phyloP scores from a whole-genome alignment of 2,113 vertebrate species.

The Pterophyllum scalare region DNA sequence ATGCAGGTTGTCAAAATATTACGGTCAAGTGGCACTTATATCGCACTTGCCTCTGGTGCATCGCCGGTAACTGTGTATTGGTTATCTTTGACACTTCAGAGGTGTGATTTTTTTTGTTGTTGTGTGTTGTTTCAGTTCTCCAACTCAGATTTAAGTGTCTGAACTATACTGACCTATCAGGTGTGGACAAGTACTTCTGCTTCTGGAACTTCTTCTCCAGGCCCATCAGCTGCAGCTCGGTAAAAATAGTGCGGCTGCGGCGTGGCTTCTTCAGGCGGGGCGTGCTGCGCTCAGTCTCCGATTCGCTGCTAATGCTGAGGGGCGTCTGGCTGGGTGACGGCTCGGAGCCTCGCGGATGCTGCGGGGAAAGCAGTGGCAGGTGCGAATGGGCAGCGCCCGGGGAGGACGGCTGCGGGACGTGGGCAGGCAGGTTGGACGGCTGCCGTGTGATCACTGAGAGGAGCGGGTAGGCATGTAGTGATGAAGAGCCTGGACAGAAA shows the following conservation, averaged over 20 bases:
- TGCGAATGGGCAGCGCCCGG: constrained; percentile 73
- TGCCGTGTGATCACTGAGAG: constrained; percentile 93
- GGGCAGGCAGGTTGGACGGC: constrained; percentile 82
- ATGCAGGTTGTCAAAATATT: constrained; percentile 55
- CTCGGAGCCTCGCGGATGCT: constrained; percentile 67
- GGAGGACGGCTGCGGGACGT: constrained; percentile 78
- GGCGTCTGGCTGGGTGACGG: constrained; percentile 79
- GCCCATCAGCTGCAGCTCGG: constrained; percentile 97
- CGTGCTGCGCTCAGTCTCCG: constrained; percentile 86
- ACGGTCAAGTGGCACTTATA: constrained; percentile 35
- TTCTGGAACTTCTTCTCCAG: constrained; percentile 99
- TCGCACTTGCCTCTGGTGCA: constrained; percentile 10
- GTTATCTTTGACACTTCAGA: neutral
- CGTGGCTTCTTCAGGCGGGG: constrained; percentile 91
- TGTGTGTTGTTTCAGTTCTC: neutral
- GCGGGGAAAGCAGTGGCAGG: constrained; percentile 70
- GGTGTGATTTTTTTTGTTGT: constrained; percentile 12
- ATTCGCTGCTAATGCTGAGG: constrained; percentile 91
- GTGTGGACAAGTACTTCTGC: constrained; percentile 98
- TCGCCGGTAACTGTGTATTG: neutral
- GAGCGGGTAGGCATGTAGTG: constrained; percentile 90
- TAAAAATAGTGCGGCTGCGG: constrained; percentile 97
- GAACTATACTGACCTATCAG: constrained; percentile 88
- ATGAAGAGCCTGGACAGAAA: constrained; percentile 83
- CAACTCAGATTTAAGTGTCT: neutral